Conservation (phyloP, 2,888 invertebrate species). For the Ptychoptera contaminata region DNA sequence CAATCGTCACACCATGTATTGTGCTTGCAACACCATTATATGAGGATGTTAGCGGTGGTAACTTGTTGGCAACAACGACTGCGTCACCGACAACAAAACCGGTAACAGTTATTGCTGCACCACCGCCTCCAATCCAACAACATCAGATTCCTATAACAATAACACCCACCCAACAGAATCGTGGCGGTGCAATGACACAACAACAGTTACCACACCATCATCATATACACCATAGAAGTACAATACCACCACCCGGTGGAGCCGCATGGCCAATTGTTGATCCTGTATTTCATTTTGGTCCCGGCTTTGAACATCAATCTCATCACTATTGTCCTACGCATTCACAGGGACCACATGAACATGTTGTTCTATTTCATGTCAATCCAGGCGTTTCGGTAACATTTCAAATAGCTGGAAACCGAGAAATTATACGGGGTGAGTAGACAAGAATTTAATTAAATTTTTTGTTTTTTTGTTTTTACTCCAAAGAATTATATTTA, state of each 20-base stretch:
- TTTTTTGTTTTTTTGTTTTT: no score
- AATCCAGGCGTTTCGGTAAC: slow-evolving; percentile 63
- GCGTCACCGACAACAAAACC: no score
- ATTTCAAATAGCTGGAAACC: slow-evolving; percentile 56
- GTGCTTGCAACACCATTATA: no score
- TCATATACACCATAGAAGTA: slow-evolving; percentile 37
- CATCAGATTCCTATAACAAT: slow-evolving; percentile 31
- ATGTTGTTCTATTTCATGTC: slow-evolving; percentile 57
- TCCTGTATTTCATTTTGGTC: slow-evolving; percentile 42
- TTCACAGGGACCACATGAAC: slow-evolving; percentile 32
- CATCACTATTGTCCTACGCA: slow-evolving; percentile 32
- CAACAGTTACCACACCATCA: slow-evolving; percentile 35
- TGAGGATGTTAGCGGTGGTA: no score
- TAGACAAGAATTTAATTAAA: slow-evolving; percentile 8
- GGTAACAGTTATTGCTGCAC: slow-evolving; percentile 25
- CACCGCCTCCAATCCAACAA: slow-evolving; percentile 35
- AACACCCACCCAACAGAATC: slow-evolving; percentile 33
- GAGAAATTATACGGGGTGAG: slow-evolving; percentile 62
- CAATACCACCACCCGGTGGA: slow-evolving; percentile 23
- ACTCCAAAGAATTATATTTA: no score
- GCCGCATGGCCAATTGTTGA: slow-evolving; percentile 32
- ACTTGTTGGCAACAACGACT: no score
- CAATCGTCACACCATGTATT: no score
- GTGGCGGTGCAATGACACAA: slow-evolving; percentile 30
- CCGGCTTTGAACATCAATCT: slow-evolving; percentile 37